These are phyloP conservation scores for Phyllostomus hastatus DNA, from an alignment of 2,113 vertebrate genomes.

Conservation along the genomic window DNA sequence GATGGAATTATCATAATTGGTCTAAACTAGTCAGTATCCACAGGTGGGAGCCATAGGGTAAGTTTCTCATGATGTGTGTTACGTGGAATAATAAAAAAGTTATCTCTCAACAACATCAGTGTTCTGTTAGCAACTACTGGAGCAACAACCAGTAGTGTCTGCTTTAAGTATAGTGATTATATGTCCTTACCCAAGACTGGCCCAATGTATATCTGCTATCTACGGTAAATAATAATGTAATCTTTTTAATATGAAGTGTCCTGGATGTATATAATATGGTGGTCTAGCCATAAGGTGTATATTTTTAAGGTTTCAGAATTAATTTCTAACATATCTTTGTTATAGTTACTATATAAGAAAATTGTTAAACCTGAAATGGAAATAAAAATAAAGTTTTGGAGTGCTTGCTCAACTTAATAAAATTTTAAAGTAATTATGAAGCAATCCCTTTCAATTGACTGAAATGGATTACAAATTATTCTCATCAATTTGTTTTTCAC, in stretches of 20 bases:
- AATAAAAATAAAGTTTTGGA: background rate
- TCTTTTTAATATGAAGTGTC: background rate
- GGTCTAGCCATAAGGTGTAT: background rate
- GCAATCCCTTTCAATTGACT: background rate
- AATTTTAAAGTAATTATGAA: background rate
- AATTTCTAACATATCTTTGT: background rate
- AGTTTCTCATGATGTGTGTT: background rate
- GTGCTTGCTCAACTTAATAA: background rate
- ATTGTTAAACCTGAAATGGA: background rate
- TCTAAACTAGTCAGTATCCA: background rate
- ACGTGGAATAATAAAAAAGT: background rate
- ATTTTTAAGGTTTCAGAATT: background rate
- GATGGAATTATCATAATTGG: background rate
- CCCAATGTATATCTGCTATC: background rate
- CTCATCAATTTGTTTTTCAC: background rate
- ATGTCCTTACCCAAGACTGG: background rate
- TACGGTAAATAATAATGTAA: background rate
- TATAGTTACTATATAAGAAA: background rate
- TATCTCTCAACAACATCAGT: background rate
- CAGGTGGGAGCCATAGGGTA: background rate
- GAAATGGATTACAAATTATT: background rate
- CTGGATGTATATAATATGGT: background rate
- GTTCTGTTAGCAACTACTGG: background rate
- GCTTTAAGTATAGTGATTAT: background rate
- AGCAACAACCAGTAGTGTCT: background rate